Base-by-base conservation (phyloP, 2,797 vertebrate species). In the Sebastes itinus region DNA sequence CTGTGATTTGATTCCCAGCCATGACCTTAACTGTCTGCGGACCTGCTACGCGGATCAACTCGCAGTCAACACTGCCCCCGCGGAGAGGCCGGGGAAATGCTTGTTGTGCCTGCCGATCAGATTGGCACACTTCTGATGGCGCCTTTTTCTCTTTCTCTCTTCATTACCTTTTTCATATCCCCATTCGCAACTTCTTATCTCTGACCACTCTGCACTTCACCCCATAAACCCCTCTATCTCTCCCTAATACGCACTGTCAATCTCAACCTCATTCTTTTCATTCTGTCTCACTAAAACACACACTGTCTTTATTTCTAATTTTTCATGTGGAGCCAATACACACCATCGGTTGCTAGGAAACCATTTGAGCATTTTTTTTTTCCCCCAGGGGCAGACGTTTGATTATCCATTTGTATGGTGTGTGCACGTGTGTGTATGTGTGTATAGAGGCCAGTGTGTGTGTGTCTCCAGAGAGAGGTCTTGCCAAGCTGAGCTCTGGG, bases 381-480 rank as follows among this genome's bases (percentile, higher is more conserved):
- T 30, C 1, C 11, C 77, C 80, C 91, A 67, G 73, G 92, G 95
- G 87, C 95, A 94, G 95, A 95, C 87, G 90, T 97, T 96, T 96
- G 97, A 97, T 96, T 96, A 96, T 95, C 95, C 96, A 95, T 97
- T 97, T 96, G 96, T 96, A 96, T 95, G 64, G 59, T 77, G 74
- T 72, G 33, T 35, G 74, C 66, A 72, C 62, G 30, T 73, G 35
- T 82, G 77, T 61, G 66, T 74, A 69, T n/a, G 71, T 78, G 73
- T 60, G 71, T 75, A 83, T 80, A 49, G 56, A 35, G 59, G 80
- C 72, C 65, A 35, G 87, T 74, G 77, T 54, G 78, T 90, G 78
- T 90, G 78, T 84, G 78, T 88, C 80, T 92, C 89, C 84, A 80
- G 83, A 89, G 92, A 90, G 88, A 88, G 89, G 79, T 94, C 88